Base-by-base conservation (phyloP, 92 coral and sea anemone genomes). In the Siderastrea siderea region DNA sequence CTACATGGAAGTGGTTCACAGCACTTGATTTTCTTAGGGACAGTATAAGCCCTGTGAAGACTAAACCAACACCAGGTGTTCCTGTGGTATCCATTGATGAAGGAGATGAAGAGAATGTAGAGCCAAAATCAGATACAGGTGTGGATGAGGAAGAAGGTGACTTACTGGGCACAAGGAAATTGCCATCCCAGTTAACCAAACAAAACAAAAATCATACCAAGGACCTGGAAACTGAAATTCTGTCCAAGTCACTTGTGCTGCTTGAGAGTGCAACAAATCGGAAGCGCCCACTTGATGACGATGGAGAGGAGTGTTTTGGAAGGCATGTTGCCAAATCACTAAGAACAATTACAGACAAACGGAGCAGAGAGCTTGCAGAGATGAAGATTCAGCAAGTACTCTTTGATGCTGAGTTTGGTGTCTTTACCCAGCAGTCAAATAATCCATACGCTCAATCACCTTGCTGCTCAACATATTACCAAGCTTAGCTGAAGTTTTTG, bases 1-100 rank as follows among this genome's bases (percentile, higher is more conserved):
- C 92, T 68, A n/a, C 90, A 0, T 92, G 92, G 92, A 88, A 88
- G 52, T 88, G 93, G 89, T 90, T 47, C 51, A 61, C 70, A 54
- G 9, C 70, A 75, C 80, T 84, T 47, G 86, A 65, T 9, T 90
- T 90, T 78, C 71, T 90, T 1, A 69, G 15, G 64, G 93, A 84
- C 82, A 84, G 93, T 26, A 89, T 83, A 26, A 83, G 84, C 7
- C 93, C 93, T 60, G 77, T 85, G 0, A 89, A 82, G 75, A 91
- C 88, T 4, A 82, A 58, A 48, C 92, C 88, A 77, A 87, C 94
- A n/a, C 85, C 92, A 61, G 91, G 92, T 7, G 76, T 91, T 5
- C 91, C 78, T 80, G 38, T 26, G 8, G 13, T 68, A 3, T 44
- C 71, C 63, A 54, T 62, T 54, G 85, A 3, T 7, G 26, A 5